Evolutionary conservation across 2,797 vertebrate species (phyloP).

Genomic region (Schizopygopsis pylzovi): DNA sequence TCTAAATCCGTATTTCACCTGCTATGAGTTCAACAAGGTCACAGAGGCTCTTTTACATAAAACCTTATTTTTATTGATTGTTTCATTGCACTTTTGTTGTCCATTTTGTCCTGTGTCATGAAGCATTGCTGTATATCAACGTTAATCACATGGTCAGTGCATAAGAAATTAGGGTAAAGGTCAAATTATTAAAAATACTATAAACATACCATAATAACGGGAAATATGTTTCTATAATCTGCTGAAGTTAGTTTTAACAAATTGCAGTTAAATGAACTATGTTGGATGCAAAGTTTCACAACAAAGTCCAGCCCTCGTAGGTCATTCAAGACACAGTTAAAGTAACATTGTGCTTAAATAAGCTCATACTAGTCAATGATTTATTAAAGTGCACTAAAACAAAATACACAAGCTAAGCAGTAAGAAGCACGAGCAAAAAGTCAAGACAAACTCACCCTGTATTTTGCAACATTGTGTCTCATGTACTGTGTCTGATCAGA

Average conservation of each 20-base stretch:
- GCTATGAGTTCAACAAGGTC: too few species aligned
- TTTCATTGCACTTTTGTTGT: not conserved
- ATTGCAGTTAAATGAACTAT: not conserved
- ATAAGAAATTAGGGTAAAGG: not conserved
- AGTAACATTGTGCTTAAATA: not conserved
- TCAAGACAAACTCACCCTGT: not conserved
- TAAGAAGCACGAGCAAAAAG: not conserved
- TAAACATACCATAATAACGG: not conserved
- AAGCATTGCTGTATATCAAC: not conserved
- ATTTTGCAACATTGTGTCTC: not conserved
- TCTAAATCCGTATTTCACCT: too few species aligned
- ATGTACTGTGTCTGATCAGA: not conserved
- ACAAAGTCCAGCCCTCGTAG: not conserved
- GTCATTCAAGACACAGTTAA: not conserved
- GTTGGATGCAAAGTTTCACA: not conserved
- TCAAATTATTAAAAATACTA: not conserved
- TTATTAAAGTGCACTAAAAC: not conserved
- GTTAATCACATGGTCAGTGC: not conserved
- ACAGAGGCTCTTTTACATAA: too few species aligned
- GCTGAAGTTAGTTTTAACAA: not conserved
- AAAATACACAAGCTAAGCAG: not conserved
- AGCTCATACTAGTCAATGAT: not conserved
- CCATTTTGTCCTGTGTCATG: not conserved
- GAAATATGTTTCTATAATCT: not conserved
- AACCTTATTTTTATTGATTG: too few species aligned